These are phyloP conservation scores for Desmodus rotundus DNA, from an alignment of 2,113 vertebrate genomes.

Conservation along the genomic window DNA sequence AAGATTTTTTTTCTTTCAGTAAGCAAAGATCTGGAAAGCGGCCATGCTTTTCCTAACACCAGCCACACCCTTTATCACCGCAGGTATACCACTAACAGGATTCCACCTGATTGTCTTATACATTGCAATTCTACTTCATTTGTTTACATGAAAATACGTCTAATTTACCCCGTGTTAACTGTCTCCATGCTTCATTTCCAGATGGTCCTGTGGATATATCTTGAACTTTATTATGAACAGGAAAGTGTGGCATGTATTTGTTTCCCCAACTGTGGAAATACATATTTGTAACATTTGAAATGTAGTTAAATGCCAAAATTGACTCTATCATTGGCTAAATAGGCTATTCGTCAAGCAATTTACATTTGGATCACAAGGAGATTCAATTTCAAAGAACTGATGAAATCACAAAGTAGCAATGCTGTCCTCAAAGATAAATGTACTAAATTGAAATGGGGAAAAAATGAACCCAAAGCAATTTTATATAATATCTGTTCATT, in stretches of 20 bases:
- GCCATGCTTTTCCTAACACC: neutral
- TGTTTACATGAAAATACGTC: neutral
- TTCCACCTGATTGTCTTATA: neutral
- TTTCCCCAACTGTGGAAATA: conserved; percentile 53
- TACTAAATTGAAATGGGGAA: neutral
- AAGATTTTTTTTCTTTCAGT: neutral
- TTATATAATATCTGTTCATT: neutral
- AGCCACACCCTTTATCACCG: neutral
- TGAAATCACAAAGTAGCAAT: conserved; percentile 1
- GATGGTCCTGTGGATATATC: neutral
- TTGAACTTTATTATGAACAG: neutral
- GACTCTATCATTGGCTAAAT: conserved; percentile 39
- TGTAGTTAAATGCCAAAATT: conserved; percentile 56
- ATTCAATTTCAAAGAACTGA: conserved; percentile 53
- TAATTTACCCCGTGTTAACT: neutral
- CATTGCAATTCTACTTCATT: neutral
- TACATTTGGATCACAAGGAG: conserved; percentile 19
- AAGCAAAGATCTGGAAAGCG: neutral
- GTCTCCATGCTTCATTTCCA: neutral
- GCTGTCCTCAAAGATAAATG: conserved; percentile 23
- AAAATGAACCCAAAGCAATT: conserved; percentile 30
- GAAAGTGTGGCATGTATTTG: conserved; percentile 35
- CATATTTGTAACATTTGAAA: conserved; percentile 51
- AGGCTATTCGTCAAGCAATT: conserved; percentile 29
- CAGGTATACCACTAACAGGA: neutral